Base-by-base conservation (phyloP, 2,888 invertebrate genomes). In the Lepeophtheirus nordmannii region DNA sequence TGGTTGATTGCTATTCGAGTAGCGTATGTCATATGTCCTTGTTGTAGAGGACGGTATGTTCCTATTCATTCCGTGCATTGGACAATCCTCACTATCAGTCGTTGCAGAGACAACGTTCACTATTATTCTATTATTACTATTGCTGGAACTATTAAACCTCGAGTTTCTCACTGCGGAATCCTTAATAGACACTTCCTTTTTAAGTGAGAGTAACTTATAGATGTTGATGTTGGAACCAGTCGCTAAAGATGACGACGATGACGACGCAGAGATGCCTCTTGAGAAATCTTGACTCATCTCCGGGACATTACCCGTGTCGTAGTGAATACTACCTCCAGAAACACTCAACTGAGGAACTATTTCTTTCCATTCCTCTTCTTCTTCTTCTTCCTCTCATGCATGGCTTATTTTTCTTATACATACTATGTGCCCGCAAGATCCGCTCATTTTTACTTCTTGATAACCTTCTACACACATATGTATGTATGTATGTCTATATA, bases 21-120 rank as follows among this genome's bases (percentile, higher is more conserved):
- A 46, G 53, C 53, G 53, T 46, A 46, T 46, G 53, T 46, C 53
- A 46, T 46, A 46, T 46, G 53, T 46, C 17, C 53, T 46, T 30
- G 30, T 30, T 30, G 30, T 30, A n/a, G 53, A 46, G 53, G 53
- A 14, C 14, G 2, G 53, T 30, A 30, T 30, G 8, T 46, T 46
- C 8, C 53, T 14, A 46, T 46, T 46, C 2, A 46, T 46, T 46
- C 53, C 53, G 53, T 46, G 53, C 53, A 46, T 46, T 14, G 53
- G 53, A 8, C 53, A 46, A 46, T 46, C 53, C 17, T 14, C 17
- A 46, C n/a, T n/a, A 17, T 46, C 53, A n/a, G n/a, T 46, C 14
- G 53, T 46, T 14, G 53, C 53, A 17, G 53, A 46, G 53, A 46
- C 17, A 17, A 46, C 53, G 53, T 46, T 46, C 53, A 46, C 53